Percentiles rank a stretch among this genome's conserved stretches.
These are phyloP conservation scores for Neuroterus valhalla DNA, from an alignment of 1,140 invertebrate species.

Conservation along the genomic window DNA sequence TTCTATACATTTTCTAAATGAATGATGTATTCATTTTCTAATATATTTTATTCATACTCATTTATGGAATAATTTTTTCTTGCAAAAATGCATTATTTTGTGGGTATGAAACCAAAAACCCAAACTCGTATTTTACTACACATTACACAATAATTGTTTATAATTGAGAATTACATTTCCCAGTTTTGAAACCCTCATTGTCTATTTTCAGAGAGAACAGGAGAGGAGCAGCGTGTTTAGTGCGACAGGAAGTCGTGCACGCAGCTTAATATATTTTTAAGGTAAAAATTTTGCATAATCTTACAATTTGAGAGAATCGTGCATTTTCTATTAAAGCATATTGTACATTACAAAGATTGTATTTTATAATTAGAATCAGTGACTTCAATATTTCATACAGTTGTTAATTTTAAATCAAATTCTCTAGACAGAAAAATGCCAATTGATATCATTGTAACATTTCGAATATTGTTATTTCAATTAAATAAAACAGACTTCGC, in stretches of 20 bases:
- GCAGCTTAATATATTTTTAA: constrained; percentile 70
- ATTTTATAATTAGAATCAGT: constrained; percentile 1
- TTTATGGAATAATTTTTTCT: background rate
- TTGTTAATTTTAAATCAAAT: constrained; percentile 58
- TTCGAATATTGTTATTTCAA: constrained; percentile 63
- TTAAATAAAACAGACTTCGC: constrained; percentile 57
- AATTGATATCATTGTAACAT: constrained; percentile 59
- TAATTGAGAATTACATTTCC: background rate
- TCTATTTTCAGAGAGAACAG: constrained; percentile 70
- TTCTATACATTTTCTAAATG: too few relatives aligned
- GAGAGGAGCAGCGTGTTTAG: constrained; percentile 35
- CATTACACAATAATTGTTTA: constrained; percentile 5
- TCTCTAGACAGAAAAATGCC: constrained; percentile 49
- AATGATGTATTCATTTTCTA: too few relatives aligned
- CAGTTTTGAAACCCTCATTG: constrained; percentile 54
- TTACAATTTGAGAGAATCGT: constrained; percentile 58
- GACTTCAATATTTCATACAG: constrained; percentile 44
- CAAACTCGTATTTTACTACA: background rate
- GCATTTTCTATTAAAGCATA: constrained; percentile 52
- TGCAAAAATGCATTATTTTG: background rate
- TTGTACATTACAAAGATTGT: constrained; percentile 7
- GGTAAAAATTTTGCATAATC: constrained; percentile 74
- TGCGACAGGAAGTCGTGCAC: constrained; percentile 50
- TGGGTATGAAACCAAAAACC: background rate
- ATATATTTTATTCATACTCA: too few relatives aligned